Evolutionary conservation across 1,140 invertebrate species (phyloP).

Genomic region (Himalopsyche phryganea): DNA sequence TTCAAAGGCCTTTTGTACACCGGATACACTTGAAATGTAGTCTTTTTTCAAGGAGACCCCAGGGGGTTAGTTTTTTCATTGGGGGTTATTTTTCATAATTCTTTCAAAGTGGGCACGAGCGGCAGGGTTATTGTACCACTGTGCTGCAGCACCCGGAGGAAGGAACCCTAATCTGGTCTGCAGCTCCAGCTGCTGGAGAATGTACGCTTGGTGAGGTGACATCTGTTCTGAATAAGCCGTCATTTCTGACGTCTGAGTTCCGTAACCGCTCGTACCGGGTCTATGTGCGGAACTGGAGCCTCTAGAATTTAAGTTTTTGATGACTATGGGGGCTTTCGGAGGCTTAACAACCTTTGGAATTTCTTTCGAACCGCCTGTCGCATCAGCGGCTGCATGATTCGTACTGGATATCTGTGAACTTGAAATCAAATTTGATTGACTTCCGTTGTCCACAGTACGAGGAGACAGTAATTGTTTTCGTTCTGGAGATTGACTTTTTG

Average conservation of each 20-base stretch:
- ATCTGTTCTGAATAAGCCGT: background rate
- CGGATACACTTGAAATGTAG: too few species aligned
- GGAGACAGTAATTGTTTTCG: conserved; percentile 43
- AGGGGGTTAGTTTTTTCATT: too few species aligned
- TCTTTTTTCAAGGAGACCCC: too few species aligned
- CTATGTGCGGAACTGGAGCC: conserved; percentile 22
- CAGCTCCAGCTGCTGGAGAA: conserved; percentile 30
- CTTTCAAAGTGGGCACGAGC: conserved; percentile 31
- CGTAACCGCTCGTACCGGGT: conserved; percentile 35
- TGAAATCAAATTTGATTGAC: conserved; percentile 46
- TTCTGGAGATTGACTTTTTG: conserved; percentile 37
- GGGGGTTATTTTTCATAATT: conserved; percentile 29
- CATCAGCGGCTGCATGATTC: conserved; percentile 35
- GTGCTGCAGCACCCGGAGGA: conserved; percentile 24
- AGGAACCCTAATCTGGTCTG: conserved; percentile 24
- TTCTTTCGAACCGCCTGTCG: conserved; percentile 41
- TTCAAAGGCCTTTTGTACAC: too few species aligned
- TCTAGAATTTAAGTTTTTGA: conserved; percentile 36
- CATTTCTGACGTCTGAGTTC: conserved; percentile 32
- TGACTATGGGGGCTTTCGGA: conserved; percentile 33
- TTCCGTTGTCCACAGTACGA: conserved; percentile 37
- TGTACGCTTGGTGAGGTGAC: conserved; percentile 17
- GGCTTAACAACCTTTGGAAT: conserved; percentile 41
- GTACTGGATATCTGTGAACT: conserved; percentile 46
- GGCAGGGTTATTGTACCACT: conserved; percentile 31